Conservation (phyloP, 2,113 vertebrate genomes). For the Caretta caretta region DNA sequence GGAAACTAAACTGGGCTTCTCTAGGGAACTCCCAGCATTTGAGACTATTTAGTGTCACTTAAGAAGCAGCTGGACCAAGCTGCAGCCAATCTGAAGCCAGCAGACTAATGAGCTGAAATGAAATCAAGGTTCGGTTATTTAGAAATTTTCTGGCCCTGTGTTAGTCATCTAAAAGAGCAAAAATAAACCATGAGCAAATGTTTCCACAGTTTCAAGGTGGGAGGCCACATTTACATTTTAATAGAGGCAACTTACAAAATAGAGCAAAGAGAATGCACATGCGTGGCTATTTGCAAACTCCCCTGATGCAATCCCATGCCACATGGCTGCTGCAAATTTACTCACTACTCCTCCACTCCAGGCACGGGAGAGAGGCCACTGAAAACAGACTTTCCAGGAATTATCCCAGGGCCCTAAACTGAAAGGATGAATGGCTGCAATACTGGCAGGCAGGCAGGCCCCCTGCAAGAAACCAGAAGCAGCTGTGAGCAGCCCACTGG, state of each 20-base stretch:
- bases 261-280: rapidly evolving
- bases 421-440: background rate
- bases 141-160: background rate
- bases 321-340: rapidly evolving
- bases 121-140: background rate
- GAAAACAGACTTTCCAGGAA: background rate
- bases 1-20: rapidly evolving
- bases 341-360: background rate
- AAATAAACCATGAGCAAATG: constrained; percentile 15
- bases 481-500: background rate
- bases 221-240: constrained; percentile 5
- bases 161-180: constrained; percentile 48
- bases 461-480: background rate
- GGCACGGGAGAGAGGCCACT: background rate
- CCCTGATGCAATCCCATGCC: rapidly evolving
- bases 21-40: rapidly evolving
- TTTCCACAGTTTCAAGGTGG: background rate
- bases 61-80: background rate
- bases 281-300: background rate
- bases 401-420: background rate
- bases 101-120: background rate
- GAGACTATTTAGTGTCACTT: rapidly evolving
- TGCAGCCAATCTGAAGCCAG: rapidly evolving
- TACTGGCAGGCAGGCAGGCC: background rate
- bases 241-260: constrained; percentile 20